Percentiles rank a stretch among this genome's conserved stretches.
Conservation (phyloP, 2,113 vertebrate genomes). For the Xiphorhynchus elegans region DNA sequence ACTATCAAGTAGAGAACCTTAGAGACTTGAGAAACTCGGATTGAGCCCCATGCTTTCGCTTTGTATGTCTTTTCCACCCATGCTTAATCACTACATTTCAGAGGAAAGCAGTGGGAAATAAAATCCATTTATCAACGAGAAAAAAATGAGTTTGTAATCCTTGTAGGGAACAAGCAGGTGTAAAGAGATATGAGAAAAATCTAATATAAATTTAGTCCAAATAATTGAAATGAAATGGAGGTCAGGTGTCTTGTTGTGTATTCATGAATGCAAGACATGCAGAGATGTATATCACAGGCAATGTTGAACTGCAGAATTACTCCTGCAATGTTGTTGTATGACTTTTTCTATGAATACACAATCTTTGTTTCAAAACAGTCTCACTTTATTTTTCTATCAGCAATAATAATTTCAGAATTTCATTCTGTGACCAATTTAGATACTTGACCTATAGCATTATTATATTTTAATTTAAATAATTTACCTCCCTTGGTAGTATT, state of each 20-base stretch:
- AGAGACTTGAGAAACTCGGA: neutral
- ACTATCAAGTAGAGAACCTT: neutral
- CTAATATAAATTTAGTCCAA: neutral
- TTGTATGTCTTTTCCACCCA: neutral
- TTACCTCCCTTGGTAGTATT: neutral
- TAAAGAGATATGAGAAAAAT: neutral
- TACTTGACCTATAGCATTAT: neutral
- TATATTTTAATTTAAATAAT: neutral
- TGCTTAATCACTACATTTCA: neutral
- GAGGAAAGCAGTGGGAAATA: slow-evolving; percentile 4
- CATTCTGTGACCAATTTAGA: neutral
- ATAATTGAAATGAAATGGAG: neutral
- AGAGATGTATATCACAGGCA: neutral
- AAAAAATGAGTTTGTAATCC: neutral
- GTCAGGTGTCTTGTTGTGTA: neutral
- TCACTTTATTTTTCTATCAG: neutral
- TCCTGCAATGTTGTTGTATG: neutral
- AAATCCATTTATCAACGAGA: neutral
- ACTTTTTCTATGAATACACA: neutral
- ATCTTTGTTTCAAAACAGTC: neutral
- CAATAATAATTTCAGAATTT: slow-evolving; percentile 1
- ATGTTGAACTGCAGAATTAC: neutral
- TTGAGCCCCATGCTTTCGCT: neutral
- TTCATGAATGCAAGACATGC: neutral
- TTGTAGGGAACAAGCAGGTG: neutral